A percentile compares a stretch with the other conserved stretches of the same genome.
These are phyloP conservation scores for Tholera decimalis DNA, from an alignment of 2,888 invertebrate genomes.

Conservation along the genomic window DNA sequence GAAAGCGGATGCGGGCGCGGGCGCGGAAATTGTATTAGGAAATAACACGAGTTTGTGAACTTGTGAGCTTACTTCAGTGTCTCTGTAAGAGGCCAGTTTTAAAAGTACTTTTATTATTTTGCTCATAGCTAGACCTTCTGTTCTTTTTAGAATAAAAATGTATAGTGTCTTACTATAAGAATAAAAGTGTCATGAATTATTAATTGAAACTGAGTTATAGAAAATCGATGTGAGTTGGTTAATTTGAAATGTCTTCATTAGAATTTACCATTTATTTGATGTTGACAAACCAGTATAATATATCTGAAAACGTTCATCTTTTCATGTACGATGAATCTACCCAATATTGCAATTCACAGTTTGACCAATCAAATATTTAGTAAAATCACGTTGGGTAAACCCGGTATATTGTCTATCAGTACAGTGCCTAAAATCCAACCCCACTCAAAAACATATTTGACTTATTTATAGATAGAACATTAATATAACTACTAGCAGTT, in stretches of 20 bases:
- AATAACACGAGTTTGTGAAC: not conserved
- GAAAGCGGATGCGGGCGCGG: slow-evolving; percentile 3
- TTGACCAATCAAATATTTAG: slow-evolving; percentile 1
- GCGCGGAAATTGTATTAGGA: not conserved
- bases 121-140: not conserved
- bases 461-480: not conserved
- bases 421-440: not conserved
- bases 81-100: not conserved
- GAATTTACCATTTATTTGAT: not conserved
- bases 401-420: not conserved
- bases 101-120: slow-evolving; percentile 1
- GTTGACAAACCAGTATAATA: not conserved
- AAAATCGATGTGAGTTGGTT: not conserved
- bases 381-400: not conserved
- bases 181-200: not conserved
- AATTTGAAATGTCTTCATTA: no score
- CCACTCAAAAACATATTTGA: not conserved
- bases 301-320: not conserved
- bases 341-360: not conserved
- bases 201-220: not conserved
- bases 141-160: not conserved
- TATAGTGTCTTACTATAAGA: not conserved
- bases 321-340: not conserved
- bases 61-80: not conserved
- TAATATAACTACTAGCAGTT: no score